Conservation (phyloP, 2,888 invertebrate species). For the Leptarthrus brevirostris region DNA sequence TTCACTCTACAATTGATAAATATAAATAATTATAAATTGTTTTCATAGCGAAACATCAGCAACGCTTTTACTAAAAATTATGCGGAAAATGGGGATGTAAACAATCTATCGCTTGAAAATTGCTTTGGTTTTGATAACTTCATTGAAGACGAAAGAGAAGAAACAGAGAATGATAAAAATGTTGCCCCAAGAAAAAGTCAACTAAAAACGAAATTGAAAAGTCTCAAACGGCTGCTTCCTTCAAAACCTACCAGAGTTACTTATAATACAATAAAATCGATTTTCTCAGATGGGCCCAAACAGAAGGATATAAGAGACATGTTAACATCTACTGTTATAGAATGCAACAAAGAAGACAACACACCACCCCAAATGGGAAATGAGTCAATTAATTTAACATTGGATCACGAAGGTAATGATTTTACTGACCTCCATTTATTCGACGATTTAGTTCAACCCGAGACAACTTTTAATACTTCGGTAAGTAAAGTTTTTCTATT, state of each 20-base stretch:
- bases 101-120: background rate
- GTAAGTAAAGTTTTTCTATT: background rate
- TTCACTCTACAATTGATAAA: too few species aligned
- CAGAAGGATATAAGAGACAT: slow-evolving; percentile 21
- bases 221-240: background rate
- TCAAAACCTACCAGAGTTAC: background rate
- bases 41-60: too few species aligned
- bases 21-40: too few species aligned
- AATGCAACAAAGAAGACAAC: background rate
- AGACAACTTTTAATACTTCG: background rate
- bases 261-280: background rate
- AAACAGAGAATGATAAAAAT: background rate
- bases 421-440: slow-evolving; percentile 1
- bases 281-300: background rate
- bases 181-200: background rate
- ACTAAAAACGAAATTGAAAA: background rate
- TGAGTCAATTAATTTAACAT: background rate
- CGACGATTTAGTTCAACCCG: background rate
- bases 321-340: slow-evolving; percentile 1
- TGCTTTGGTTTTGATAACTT: slow-evolving; percentile 23
- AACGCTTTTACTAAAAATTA: too few species aligned
- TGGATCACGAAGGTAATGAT: background rate
- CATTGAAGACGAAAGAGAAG: background rate
- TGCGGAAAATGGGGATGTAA: too few species aligned
- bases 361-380: background rate